Evolutionary conservation across 2,888 invertebrate genomes (phyloP).

Genomic region (Stegophylla sp.): DNA sequence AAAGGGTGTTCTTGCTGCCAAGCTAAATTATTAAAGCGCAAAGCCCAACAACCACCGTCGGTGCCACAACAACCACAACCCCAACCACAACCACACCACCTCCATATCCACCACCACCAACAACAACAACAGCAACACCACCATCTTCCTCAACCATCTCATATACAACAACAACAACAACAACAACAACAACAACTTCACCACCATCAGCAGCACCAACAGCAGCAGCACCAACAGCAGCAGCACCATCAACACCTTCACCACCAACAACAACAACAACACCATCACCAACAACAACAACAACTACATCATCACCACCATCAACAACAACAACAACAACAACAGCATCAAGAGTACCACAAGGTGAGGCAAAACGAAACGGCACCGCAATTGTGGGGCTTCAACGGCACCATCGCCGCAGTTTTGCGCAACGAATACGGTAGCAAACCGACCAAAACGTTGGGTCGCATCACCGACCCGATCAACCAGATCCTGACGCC

Average conservation of each 20-base stretch:
- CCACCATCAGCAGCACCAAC: slow-evolving; percentile 5
- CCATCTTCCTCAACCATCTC: slow-evolving; percentile 13
- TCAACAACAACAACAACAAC: slow-evolving; percentile 19
- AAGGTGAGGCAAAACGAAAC: slow-evolving; percentile 28
- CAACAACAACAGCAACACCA: slow-evolving; percentile 31
- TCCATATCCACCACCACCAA: background rate
- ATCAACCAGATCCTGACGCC: slow-evolving; percentile 56
- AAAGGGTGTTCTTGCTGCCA: slow-evolving; percentile 58
- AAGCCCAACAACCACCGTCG: slow-evolving; percentile 43
- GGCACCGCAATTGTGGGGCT: slow-evolving; percentile 30
- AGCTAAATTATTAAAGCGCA: slow-evolving; percentile 55
- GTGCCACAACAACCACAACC: slow-evolving; percentile 29
- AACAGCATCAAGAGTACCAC: slow-evolving; percentile 41
- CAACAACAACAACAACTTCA: slow-evolving; percentile 22
- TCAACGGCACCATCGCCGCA: slow-evolving; percentile 53
- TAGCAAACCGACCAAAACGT: slow-evolving; percentile 47
- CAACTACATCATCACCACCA: slow-evolving; percentile 6
- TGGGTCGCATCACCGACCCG: slow-evolving; percentile 55
- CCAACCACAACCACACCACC: slow-evolving; percentile 21
- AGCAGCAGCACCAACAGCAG: slow-evolving; percentile 13
- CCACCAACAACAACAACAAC: background rate
- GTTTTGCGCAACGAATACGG: slow-evolving; percentile 54
- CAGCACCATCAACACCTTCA: slow-evolving; percentile 9
- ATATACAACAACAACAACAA: slow-evolving; percentile 31
- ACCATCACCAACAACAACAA: background rate